Conservation (phyloP, 2,888 invertebrate species). For the Phorcus lineatus region DNA sequence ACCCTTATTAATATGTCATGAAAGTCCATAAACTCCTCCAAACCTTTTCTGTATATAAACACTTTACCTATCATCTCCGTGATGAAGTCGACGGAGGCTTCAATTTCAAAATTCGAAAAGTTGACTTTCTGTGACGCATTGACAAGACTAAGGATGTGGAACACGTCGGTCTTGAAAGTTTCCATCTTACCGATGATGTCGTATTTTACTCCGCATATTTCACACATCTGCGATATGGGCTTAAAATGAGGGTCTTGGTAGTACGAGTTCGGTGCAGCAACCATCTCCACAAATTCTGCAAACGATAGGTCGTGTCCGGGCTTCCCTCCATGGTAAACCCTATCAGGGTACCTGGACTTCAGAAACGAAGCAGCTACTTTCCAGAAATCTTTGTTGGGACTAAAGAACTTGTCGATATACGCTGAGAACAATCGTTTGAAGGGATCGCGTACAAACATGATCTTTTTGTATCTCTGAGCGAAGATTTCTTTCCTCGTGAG, state of each 20-base stretch:
- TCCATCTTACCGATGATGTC: slow-evolving; percentile 41
- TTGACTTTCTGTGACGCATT: background rate
- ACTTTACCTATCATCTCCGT: slow-evolving; percentile 35
- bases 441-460: slow-evolving; percentile 41
- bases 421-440: slow-evolving; percentile 39
- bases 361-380: background rate
- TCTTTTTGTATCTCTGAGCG: slow-evolving; percentile 29
- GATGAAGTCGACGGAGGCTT: slow-evolving; percentile 32
- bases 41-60: slow-evolving; percentile 31
- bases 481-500: background rate
- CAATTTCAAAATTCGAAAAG: background rate
- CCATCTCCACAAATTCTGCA: slow-evolving; percentile 21
- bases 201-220: slow-evolving; percentile 15
- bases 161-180: slow-evolving; percentile 35
- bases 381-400: slow-evolving; percentile 43
- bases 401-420: slow-evolving; percentile 43
- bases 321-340: no score
- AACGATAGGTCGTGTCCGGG: slow-evolving; percentile 26
- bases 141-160: slow-evolving; percentile 30
- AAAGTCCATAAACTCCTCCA: slow-evolving; percentile 37
- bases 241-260: slow-evolving; percentile 22
- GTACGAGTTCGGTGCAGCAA: background rate
- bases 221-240: background rate
- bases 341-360: no score
- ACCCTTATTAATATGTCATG: slow-evolving; percentile 36